phyloP scores from a whole-genome alignment of 2,888 invertebrate genomes.

The Drosophila formosana region DNA sequence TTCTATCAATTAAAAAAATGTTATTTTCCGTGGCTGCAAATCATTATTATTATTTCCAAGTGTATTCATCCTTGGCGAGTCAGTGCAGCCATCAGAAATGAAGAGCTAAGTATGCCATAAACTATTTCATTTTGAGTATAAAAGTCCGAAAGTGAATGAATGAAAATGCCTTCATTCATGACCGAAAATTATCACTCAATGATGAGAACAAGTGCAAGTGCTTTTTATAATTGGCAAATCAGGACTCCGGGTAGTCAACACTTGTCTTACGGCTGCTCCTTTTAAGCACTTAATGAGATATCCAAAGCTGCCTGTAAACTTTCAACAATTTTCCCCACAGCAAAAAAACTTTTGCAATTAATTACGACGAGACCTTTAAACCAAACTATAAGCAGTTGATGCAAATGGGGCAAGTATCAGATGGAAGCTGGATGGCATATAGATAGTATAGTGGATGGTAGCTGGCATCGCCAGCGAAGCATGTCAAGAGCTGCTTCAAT shows the following conservation, averaged over 20 bases:
- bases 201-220: slow-evolving; percentile 11
- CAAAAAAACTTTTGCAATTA: slow-evolving; percentile 75
- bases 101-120: neutral
- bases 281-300: slow-evolving; percentile 51
- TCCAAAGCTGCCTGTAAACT: slow-evolving; percentile 48
- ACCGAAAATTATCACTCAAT: slow-evolving; percentile 8
- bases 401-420: slow-evolving; percentile 7
- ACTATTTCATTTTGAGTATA: neutral
- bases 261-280: slow-evolving; percentile 20
- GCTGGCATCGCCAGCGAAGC: slow-evolving; percentile 31
- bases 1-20: no score
- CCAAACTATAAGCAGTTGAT: slow-evolving; percentile 17
- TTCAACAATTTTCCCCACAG: slow-evolving; percentile 51
- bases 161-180: neutral
- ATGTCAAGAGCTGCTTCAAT: slow-evolving; percentile 45
- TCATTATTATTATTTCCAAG: no score
- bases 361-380: slow-evolving; percentile 63
- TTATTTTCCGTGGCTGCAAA: no score
- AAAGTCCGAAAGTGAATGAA: neutral
- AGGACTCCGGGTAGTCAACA: slow-evolving; percentile 38
- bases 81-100: no score
- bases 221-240: slow-evolving; percentile 51
- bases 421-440: neutral
- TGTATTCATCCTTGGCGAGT: no score
- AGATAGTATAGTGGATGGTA: neutral